Base-by-base conservation (phyloP, 2,113 vertebrate species). In the Saguinus midas region DNA sequence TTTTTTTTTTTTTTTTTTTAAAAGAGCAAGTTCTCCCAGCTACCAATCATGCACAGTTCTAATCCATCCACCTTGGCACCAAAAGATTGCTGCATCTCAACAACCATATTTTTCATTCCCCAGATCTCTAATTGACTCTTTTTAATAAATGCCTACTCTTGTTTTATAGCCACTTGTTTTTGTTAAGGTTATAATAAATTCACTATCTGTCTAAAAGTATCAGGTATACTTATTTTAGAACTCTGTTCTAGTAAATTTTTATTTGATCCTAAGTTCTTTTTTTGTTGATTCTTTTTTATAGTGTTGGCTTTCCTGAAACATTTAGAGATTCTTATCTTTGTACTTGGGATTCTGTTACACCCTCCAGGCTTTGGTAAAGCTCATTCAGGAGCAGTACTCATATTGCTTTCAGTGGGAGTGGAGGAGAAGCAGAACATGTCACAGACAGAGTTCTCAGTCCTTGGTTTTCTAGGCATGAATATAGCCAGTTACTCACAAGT, bases 261-360 rank as follows among this genome's bases (percentile, higher is more conserved):
- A 84, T 82, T 84, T 85, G 57, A 91, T 29, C n/a, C 37, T 82
- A 73, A 91, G 58, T n/a, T 93, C 75, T 96, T 79, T 66, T 66
- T 94, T 82, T 95, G 35, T 80, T 87, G 86, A 40, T 61, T 95
- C 68, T 91, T 75, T 94, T 79, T 82, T 76, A 76, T 45, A 21
- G n/a, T 81, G 25, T 35, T 95, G 40, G 61, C 61, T 80, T 95
- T 94, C 64, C 29, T 80, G 18, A 96, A 97, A 95, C 61, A 96
- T 76, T 43, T 93, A 43, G 73, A 88, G 37, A 96, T 61, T 78
- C 64, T 90, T 83, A 76, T 93, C 72, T 96, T 87, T 93, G 57
- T 50, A 87, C n/a, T 58, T 32, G 14, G 35, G 37, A 95, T 91
- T 87, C 64, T 91, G 43, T 89, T 91, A 93, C 57, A 96, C 48